Conservation (phyloP, 2,797 vertebrate genomes). For the Falco naumanni region DNA sequence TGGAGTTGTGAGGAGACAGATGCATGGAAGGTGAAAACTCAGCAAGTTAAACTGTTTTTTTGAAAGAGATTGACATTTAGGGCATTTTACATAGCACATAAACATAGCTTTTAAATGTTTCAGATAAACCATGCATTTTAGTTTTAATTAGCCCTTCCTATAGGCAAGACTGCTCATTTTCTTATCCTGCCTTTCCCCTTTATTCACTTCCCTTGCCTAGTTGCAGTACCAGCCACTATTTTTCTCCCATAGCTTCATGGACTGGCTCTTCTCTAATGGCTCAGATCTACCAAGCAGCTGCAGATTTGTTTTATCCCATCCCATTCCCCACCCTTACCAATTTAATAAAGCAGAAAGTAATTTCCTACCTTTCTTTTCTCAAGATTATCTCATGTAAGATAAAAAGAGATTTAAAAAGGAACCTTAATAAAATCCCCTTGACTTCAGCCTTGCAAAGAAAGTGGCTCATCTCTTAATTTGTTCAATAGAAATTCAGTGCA, state of each 20-base stretch:
- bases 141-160: neutral
- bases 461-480: neutral
- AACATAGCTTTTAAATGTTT: neutral
- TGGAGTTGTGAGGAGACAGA: rapidly evolving
- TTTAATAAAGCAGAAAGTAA: neutral
- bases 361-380: neutral
- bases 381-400: neutral
- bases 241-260: neutral
- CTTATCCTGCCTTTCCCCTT: neutral
- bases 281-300: neutral
- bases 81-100: neutral
- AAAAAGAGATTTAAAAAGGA: neutral
- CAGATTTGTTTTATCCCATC: neutral
- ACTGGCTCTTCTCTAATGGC: neutral
- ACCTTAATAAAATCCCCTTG: neutral
- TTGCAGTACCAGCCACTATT: neutral
- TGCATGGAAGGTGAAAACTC: neutral
- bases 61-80: neutral
- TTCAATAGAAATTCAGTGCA: neutral
- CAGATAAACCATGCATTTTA: neutral
- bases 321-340: neutral
- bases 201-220: neutral
- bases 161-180: neutral
- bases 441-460: neutral
- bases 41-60: neutral